A percentile compares a stretch with the other conserved stretches of the same genome.
Conservation (phyloP, 2,888 invertebrate genomes). For the Mystacides longicornis region DNA sequence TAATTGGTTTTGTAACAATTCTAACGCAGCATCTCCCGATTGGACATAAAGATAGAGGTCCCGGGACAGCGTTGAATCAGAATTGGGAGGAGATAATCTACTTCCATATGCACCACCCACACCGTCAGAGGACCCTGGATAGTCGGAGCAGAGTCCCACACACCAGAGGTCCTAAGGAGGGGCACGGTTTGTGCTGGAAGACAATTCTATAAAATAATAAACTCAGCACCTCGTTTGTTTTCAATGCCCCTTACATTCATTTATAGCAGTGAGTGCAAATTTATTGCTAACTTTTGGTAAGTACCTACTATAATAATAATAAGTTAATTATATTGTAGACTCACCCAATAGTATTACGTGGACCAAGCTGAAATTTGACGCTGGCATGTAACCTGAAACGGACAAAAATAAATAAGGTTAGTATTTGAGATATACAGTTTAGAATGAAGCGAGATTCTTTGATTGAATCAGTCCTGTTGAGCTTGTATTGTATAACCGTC, state of each 20-base stretch:
- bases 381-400: not conserved
- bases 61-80: constrained; percentile 61
- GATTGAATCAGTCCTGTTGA: constrained; percentile 32
- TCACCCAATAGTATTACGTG: no score
- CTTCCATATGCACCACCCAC: constrained; percentile 62
- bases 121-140: constrained; percentile 37
- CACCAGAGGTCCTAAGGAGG: constrained; percentile 19
- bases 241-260: no score
- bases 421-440: no score
- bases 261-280: no score
- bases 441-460: no score
- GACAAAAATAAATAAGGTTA: not conserved
- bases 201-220: no score
- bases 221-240: no score
- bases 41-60: constrained; percentile 78
- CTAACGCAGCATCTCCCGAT: constrained; percentile 56
- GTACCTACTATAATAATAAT: no score
- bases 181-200: constrained; percentile 29
- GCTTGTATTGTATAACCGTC: constrained; percentile 26
- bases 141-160: constrained; percentile 4
- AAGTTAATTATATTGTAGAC: no score
- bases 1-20: constrained; percentile 42
- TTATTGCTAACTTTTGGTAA: no score
- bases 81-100: constrained; percentile 41
- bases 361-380: no score